phyloP scores from a whole-genome alignment of 1,140 invertebrate species.

The Philaenus spumarius region DNA sequence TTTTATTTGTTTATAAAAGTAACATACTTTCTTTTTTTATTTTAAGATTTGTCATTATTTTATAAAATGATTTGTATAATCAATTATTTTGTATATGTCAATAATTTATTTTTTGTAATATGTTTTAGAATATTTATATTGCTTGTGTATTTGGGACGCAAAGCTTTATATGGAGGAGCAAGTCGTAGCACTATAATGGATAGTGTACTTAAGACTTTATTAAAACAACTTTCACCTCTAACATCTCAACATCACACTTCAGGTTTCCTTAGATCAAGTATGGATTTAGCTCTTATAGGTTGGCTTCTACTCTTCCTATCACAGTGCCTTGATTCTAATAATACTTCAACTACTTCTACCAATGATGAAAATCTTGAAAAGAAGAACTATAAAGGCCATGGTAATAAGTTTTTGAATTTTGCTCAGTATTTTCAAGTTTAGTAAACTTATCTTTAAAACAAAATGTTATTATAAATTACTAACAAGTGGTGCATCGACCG shows the following conservation, averaged over 20 bases:
- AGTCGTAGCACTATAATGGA: constrained; percentile 38
- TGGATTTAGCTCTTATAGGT: constrained; percentile 62
- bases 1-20: too few relatives aligned
- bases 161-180: constrained; percentile 52
- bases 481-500: too few relatives aligned
- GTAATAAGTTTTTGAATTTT: neutral
- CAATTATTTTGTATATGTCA: too few relatives aligned
- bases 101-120: constrained; percentile 19
- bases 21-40: too few relatives aligned
- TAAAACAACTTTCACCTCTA: constrained; percentile 41
- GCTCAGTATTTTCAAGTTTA: too few relatives aligned
- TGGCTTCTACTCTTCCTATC: constrained; percentile 74
- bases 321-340: constrained; percentile 56
- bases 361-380: constrained; percentile 32
- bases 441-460: too few relatives aligned
- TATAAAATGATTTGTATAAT: too few relatives aligned
- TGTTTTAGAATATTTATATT: constrained; percentile 73
- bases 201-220: constrained; percentile 40
- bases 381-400: constrained; percentile 22
- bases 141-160: constrained; percentile 77
- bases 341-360: constrained; percentile 22
- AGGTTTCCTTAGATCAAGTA: constrained; percentile 35
- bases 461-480: too few relatives aligned
- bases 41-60: too few relatives aligned
- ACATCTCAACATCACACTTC: constrained; percentile 22